Evolutionary conservation across 2,888 invertebrate genomes (phyloP).

Genomic region (Pediacus dermestoides): DNA sequence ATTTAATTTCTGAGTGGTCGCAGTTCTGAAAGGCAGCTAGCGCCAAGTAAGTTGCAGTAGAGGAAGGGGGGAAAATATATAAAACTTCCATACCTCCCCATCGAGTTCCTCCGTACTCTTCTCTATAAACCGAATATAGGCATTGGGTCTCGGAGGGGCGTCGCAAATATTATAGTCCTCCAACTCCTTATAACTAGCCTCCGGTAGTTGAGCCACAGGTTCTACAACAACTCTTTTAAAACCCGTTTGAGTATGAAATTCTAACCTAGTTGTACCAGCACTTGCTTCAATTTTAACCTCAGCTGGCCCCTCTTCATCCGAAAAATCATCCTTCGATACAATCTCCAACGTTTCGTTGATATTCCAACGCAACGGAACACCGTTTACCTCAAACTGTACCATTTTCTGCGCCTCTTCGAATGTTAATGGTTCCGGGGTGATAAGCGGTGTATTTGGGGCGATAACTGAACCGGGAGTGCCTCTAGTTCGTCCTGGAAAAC

Average conservation of each 20-base stretch:
- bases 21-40: slow-evolving; percentile 3
- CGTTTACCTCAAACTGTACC: slow-evolving; percentile 84
- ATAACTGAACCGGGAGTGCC: slow-evolving; percentile 31
- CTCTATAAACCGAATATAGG: slow-evolving; percentile 91
- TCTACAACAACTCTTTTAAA: slow-evolving; percentile 31
- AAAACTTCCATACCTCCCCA: slow-evolving; percentile 65
- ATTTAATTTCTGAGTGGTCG: too few relatives aligned
- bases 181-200: slow-evolving; percentile 66
- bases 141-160: slow-evolving; percentile 80
- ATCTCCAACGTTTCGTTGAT: slow-evolving; percentile 64
- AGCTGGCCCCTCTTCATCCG: slow-evolving; percentile 49
- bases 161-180: slow-evolving; percentile 77
- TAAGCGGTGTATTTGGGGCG: slow-evolving; percentile 52
- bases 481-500: slow-evolving; percentile 27
- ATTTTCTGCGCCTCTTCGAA: slow-evolving; percentile 82
- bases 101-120: slow-evolving; percentile 92
- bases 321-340: slow-evolving; percentile 64
- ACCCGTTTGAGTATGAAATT: slow-evolving; percentile 13
- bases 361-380: slow-evolving; percentile 52
- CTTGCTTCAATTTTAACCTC: slow-evolving; percentile 51
- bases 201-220: slow-evolving; percentile 59
- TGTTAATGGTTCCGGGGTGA: slow-evolving; percentile 67
- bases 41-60: too few relatives aligned
- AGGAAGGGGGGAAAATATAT: too few relatives aligned
- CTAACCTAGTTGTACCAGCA: too few relatives aligned